phyloP scores from a whole-genome alignment of 1,140 invertebrate genomes.

The Palaemon carinicauda region DNA sequence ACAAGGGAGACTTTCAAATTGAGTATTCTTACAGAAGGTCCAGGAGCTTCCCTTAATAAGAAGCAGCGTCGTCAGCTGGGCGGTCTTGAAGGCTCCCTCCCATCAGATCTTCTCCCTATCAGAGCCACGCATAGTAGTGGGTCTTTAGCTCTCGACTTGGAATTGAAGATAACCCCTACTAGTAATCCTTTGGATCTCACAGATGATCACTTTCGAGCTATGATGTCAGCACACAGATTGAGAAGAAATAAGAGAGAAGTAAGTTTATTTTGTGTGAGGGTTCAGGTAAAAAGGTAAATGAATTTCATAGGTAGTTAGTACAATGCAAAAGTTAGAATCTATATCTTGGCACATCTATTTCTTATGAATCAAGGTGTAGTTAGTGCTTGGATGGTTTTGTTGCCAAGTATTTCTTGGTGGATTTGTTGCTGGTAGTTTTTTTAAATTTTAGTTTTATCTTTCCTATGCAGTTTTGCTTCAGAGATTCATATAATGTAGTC shows the following conservation, averaged over 20 bases:
- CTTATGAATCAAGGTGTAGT: no score
- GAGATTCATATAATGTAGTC: no score
- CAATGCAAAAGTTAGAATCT: neutral
- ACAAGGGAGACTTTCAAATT: neutral
- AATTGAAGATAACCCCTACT: constrained; percentile 64
- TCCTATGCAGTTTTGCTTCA: no score
- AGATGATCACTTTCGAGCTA: constrained; percentile 65
- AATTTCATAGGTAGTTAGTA: constrained; percentile 66
- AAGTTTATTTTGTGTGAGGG: constrained; percentile 64
- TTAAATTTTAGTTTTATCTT: no score
- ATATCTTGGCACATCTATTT: neutral
- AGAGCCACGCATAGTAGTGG: constrained; percentile 66
- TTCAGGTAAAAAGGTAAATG: constrained; percentile 24
- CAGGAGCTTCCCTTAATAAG: constrained; percentile 66
- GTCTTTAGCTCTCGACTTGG: constrained; percentile 66
- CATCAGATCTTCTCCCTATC: constrained; percentile 67
- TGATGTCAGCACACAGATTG: constrained; percentile 65
- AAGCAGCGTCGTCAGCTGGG: constrained; percentile 67
- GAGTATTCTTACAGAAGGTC: constrained; percentile 67
- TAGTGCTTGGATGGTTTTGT: no score
- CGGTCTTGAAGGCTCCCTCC: constrained; percentile 65
- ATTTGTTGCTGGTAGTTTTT: no score
- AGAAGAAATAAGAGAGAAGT: constrained; percentile 69
- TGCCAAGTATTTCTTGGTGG: no score
- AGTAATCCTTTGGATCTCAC: constrained; percentile 71